Evolutionary conservation across 2,888 invertebrate species (phyloP).

Genomic region (Caenorhabditis sinica): DNA sequence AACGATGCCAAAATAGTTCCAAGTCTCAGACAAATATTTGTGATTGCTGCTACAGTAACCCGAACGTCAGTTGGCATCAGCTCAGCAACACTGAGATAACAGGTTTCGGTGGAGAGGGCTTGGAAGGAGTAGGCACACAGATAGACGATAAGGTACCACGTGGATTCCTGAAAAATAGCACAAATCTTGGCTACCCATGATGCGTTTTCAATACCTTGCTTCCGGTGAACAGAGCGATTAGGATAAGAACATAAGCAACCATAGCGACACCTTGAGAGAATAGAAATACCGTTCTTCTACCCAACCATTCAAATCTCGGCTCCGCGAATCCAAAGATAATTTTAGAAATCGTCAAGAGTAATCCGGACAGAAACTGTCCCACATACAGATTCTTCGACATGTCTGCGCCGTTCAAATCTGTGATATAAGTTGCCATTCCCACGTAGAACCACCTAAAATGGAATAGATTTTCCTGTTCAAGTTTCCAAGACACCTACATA

Average conservation of each 20-base stretch:
- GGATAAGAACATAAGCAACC: slow-evolving; percentile 42
- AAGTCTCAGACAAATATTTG: slow-evolving; percentile 49
- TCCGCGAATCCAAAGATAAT: slow-evolving; percentile 61
- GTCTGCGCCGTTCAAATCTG: slow-evolving; percentile 61
- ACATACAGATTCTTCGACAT: slow-evolving; percentile 63
- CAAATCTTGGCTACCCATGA: background rate
- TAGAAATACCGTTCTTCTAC: slow-evolving; percentile 42
- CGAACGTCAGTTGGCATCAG: slow-evolving; percentile 62
- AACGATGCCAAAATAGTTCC: slow-evolving; percentile 56
- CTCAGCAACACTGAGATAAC: slow-evolving; percentile 56
- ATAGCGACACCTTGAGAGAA: slow-evolving; percentile 50
- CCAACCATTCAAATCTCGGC: slow-evolving; percentile 57
- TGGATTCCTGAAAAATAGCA: slow-evolving; percentile 21
- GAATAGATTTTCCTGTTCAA: background rate
- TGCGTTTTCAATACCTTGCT: slow-evolving; percentile 31
- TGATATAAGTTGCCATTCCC: slow-evolving; percentile 60
- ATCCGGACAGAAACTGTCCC: slow-evolving; percentile 63
- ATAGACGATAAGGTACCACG: slow-evolving; percentile 55
- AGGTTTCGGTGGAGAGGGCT: slow-evolving; percentile 53
- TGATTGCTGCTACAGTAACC: slow-evolving; percentile 53
- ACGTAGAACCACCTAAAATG: slow-evolving; percentile 63
- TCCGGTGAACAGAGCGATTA: slow-evolving; percentile 43
- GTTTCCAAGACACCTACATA: slow-evolving; percentile 29
- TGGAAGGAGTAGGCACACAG: slow-evolving; percentile 56
- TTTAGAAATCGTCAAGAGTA: slow-evolving; percentile 57